Conservation (phyloP, 23 tunicate species). For the Phallusia fumigata region DNA sequence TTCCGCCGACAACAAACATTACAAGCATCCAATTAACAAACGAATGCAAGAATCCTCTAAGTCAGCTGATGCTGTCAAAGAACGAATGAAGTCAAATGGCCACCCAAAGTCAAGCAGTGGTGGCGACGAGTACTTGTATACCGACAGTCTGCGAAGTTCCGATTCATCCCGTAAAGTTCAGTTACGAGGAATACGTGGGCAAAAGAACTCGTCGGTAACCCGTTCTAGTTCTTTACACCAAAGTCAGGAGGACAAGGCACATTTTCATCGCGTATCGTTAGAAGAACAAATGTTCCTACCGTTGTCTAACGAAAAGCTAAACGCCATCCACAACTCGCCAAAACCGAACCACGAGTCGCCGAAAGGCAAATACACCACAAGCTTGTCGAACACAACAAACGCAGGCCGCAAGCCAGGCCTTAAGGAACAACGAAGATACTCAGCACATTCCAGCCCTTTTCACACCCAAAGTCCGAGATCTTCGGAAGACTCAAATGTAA, state of each 20-base stretch:
- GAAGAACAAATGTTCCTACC: neutral
- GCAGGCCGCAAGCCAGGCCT: neutral
- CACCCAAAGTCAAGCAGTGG: conserved; percentile 85
- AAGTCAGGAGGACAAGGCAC: conserved; percentile 5
- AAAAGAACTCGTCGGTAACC: conserved; percentile 18
- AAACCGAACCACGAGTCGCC: neutral
- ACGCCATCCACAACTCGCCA: neutral
- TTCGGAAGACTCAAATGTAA: neutral
- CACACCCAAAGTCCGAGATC: neutral
- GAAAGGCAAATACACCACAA: neutral
- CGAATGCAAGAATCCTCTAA: neutral
- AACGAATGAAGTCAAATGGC: conserved; percentile 29
- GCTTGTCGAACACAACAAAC: neutral
- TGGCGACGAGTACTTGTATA: conserved; percentile 69
- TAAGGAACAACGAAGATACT: conserved; percentile 16
- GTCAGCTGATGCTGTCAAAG: neutral
- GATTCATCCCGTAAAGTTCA: neutral
- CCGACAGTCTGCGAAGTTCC: conserved; percentile 22
- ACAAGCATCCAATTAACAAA: neutral
- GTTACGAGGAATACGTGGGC: conserved; percentile 25
- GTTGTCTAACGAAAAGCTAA: neutral
- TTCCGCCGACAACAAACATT: neutral
- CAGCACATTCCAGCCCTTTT: conserved; percentile 6
- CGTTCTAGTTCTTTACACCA: conserved; percentile 43
- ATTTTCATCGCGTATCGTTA: neutral